These are phyloP conservation scores for Ophion ventricosus DNA, from an alignment of 2,888 invertebrate genomes.

Conservation along the genomic window DNA sequence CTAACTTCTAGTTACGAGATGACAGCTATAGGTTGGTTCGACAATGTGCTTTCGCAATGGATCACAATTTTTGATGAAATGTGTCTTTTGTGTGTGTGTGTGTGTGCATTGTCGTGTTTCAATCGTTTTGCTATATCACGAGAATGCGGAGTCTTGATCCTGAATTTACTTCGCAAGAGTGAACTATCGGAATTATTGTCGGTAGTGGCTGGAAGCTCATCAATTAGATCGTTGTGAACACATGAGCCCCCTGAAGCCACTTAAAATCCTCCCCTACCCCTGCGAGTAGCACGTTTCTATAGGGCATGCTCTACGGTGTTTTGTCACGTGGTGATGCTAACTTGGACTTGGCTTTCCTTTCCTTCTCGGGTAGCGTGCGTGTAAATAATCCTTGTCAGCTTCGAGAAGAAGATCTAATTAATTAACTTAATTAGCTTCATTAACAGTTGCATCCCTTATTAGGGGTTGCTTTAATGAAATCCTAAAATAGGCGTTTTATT, in stretches of 20 bases:
- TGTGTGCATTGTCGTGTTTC: not conserved
- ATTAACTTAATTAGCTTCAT: too few relatives aligned
- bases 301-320: constrained; percentile 47
- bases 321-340: constrained; percentile 65
- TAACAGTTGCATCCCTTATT: too few relatives aligned
- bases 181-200: constrained; percentile 58
- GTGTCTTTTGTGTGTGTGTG: not conserved
- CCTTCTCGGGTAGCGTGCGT: constrained; percentile 42
- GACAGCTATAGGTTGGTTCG: not conserved
- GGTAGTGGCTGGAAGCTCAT: constrained; percentile 68
- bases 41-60: not conserved
- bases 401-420: not conserved
- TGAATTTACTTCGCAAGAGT: constrained; percentile 59
- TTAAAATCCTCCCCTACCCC: not conserved
- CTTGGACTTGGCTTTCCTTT: constrained; percentile 48
- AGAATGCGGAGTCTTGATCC: constrained; percentile 4
- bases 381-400: constrained; percentile 17
- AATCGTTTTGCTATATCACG: not conserved
- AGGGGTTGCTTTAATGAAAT: too few relatives aligned
- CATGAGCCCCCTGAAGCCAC: constrained; percentile 14
- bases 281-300: constrained; percentile 14
- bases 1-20: not conserved
- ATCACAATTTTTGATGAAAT: not conserved
- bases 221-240: constrained; percentile 62
- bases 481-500: too few relatives aligned